Evolutionary conservation across 2,797 vertebrate species (phyloP).

Genomic region (Astyanax mexicanus): DNA sequence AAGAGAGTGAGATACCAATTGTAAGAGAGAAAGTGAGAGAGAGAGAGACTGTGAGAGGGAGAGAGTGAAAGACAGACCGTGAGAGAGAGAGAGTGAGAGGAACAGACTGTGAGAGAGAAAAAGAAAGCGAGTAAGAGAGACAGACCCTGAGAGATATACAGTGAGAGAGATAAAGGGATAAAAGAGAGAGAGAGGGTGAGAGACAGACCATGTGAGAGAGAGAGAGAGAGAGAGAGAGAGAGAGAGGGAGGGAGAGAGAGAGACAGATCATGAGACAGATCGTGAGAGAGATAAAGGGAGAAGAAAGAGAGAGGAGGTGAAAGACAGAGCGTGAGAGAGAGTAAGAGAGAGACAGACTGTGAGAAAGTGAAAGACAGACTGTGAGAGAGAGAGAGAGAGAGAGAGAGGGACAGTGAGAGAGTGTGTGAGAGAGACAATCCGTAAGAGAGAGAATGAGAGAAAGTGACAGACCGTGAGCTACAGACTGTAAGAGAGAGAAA

Average conservation of each 20-base stretch:
- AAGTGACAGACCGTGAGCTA: no score
- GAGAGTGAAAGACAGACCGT: not conserved
- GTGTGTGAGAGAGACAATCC: no score
- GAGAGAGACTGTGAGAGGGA: slow-evolving; percentile 2
- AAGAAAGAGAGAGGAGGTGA: not conserved
- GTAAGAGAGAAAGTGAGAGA: not conserved
- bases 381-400: not conserved
- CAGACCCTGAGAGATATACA: not conserved
- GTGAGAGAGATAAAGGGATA: no score
- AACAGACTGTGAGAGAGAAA: no score
- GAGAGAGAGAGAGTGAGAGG: not conserved
- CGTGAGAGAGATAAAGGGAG: not conserved
- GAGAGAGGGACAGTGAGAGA: not conserved
- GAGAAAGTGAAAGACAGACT: no score
- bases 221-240: slow-evolving; percentile 4
- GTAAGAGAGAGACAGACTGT: not conserved
- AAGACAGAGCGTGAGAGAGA: slow-evolving; percentile 16
- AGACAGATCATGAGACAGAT: no score
- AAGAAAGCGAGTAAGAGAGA: not conserved
- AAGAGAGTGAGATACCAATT: no score
- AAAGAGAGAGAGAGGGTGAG: not conserved
- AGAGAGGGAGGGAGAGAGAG: not conserved
- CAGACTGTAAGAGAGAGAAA: not conserved
- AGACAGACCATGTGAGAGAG: not conserved
- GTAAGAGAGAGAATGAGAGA: not conserved